Evolutionary conservation across 2,888 invertebrate genomes (phyloP), one percentile per base, ranked within the genome.

Genomic region (Coenonympha glycerion): DNA sequence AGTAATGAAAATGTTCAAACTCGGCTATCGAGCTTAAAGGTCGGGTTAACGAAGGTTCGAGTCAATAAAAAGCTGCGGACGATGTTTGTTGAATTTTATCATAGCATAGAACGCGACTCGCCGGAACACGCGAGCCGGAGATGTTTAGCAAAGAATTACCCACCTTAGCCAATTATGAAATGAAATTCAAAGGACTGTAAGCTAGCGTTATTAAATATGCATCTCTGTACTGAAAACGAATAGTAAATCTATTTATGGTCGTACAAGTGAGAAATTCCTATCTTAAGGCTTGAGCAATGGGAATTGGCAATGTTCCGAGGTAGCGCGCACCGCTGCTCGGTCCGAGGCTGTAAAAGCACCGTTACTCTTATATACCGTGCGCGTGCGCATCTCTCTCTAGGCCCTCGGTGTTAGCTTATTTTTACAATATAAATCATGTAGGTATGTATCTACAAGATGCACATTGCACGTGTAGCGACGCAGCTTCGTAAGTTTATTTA

Each of bases 311-410:
- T 69, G 83, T 76, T 81, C 80, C 80, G 79, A 81, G 76, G 72
- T 69, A 65, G 71, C 68, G 72, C 70, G 71, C 73, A 71, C 72
- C 65, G 61, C 71, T 71, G 73, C 24, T n/a, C n/a, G 6, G 24
- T 2, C 67, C 66, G 73, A 72, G 79, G 84, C 76, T 80, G 82
- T 86, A 85, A 85, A 87, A 77, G 67, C 64, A 71, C 86, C 86
- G 86, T 86, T 87, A 84, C 68, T 77, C 82, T 80, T 82, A 82
- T 86, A 84, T 83, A 80, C 85, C 76, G 82, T 76, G 84, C 77
- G 75, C 76, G 82, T 76, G 84, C 77, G 75, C 85, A 85, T 83
- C 85, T 83, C 67, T 75, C 79, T 74, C 75, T 76, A 70, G 79
- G 77, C 75, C 71, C 71, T 75, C 68, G 65, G 68, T 47, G 56